Evolutionary conservation across 2,888 invertebrate species (phyloP).

Genomic region (Ommatoiulus sabulosus): DNA sequence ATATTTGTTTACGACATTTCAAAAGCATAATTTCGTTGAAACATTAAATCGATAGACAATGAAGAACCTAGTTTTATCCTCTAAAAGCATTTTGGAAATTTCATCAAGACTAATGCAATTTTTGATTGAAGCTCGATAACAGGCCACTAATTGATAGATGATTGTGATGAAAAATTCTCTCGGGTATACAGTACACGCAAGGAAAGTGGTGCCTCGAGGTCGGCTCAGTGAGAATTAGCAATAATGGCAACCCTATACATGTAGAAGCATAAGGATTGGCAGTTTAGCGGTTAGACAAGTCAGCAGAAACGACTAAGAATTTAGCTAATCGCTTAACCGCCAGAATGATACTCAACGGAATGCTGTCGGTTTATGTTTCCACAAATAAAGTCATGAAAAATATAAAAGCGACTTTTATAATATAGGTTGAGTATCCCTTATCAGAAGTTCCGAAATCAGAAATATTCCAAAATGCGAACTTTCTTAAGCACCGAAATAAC

Average conservation of each 20-base stretch:
- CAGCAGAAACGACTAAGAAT: no score
- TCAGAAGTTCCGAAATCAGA: no score
- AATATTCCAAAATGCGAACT: no score
- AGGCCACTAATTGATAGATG: not conserved
- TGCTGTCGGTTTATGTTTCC: no score
- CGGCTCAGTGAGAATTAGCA: not conserved
- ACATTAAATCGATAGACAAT: not conserved
- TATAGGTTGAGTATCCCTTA: no score
- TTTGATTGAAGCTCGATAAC: not conserved
- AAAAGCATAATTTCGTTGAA: not conserved
- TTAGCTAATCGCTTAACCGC: no score
- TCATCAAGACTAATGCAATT: slow-evolving; percentile 3
- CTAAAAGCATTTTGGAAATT: not conserved
- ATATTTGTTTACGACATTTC: no score
- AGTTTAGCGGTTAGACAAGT: no score
- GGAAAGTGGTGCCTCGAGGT: not conserved
- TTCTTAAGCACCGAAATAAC: no score
- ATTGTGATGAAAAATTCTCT: not conserved
- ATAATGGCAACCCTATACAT: not conserved
- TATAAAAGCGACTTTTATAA: no score
- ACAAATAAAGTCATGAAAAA: no score
- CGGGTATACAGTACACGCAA: not conserved
- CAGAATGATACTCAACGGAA: no score
- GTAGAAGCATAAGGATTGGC: not conserved
- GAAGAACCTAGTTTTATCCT: not conserved